Percentiles rank a stretch among this genome's conserved stretches.
Conservation (phyloP, 1,140 invertebrate genomes). For the Conopomorpha cramerella region DNA sequence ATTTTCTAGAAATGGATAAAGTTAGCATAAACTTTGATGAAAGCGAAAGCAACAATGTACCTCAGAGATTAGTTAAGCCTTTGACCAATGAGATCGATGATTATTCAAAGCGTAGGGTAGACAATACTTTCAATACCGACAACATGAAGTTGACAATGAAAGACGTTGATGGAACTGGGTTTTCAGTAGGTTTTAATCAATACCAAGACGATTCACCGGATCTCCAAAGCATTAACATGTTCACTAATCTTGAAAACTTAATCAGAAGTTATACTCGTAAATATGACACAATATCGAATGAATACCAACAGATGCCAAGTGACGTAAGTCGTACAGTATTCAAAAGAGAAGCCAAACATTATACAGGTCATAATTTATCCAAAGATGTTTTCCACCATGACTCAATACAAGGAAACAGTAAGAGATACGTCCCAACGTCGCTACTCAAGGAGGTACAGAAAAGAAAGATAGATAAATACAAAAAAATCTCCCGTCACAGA, state of each 20-base stretch:
- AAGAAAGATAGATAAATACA: too few species aligned
- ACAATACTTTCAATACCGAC: too few species aligned
- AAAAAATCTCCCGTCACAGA: too few species aligned
- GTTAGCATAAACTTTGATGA: too few species aligned
- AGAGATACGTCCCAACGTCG: too few species aligned
- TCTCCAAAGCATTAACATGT: slow-evolving; percentile 29
- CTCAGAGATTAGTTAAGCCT: too few species aligned
- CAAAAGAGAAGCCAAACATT: slow-evolving; percentile 3
- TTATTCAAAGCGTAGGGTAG: too few species aligned
- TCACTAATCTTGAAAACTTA: slow-evolving; percentile 33
- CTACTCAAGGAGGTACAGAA: too few species aligned
- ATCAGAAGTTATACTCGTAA: slow-evolving; percentile 28
- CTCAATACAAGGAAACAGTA: too few species aligned
- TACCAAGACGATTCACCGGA: slow-evolving; percentile 36
- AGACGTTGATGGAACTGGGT: slow-evolving; percentile 35
- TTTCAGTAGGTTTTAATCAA: slow-evolving; percentile 39
- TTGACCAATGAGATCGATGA: too few species aligned
- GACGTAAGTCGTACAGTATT: slow-evolving; percentile 2
- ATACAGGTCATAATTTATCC: slow-evolving; percentile 16
- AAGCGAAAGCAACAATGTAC: too few species aligned
- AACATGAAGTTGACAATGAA: slow-evolving; percentile 32
- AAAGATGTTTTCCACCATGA: slow-evolving; percentile 10
- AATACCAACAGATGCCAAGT: slow-evolving; percentile 14
- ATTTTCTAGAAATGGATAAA: too few species aligned
- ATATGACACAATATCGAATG: slow-evolving; percentile 14